Evolutionary conservation across 2,888 invertebrate genomes (phyloP).

Genomic region (Tetramorium bicarinatum): DNA sequence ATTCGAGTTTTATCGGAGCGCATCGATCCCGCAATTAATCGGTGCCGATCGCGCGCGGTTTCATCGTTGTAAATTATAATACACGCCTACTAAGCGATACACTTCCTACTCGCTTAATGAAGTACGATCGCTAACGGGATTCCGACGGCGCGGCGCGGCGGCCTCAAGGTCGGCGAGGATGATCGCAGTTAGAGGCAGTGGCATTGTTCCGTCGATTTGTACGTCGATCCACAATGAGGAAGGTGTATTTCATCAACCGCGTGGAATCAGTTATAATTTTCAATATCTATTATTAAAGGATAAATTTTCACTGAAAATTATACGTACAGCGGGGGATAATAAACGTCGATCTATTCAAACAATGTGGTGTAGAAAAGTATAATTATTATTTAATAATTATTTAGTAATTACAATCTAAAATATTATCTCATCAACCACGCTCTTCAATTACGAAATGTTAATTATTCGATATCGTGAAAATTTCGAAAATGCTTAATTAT

Average conservation of each 20-base stretch:
- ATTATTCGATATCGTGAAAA: conserved; percentile 45
- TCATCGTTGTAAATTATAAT: conserved; percentile 72
- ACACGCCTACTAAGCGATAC: conserved; percentile 71
- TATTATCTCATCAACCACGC: conserved; percentile 35
- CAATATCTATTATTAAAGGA: conserved; percentile 30
- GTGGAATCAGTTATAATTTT: conserved; percentile 36
- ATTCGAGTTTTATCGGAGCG: conserved; percentile 65
- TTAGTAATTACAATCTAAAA: conserved; percentile 43
- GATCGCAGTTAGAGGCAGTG: conserved; percentile 45
- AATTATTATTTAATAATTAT: conserved; percentile 42
- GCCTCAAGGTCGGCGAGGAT: conserved; percentile 67
- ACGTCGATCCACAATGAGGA: conserved; percentile 38
- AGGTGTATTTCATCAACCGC: conserved; percentile 34
- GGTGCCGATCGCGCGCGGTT: conserved; percentile 65
- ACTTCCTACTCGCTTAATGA: conserved; percentile 72
- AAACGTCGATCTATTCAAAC: conserved; percentile 43
- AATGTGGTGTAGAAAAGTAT: conserved; percentile 37
- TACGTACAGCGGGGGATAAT: conserved; percentile 16
- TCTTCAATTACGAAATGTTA: conserved; percentile 49
- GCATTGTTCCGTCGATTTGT: conserved; percentile 59
- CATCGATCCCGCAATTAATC: conserved; percentile 74
- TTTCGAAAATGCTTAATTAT: conserved; percentile 41
- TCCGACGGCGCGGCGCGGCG: conserved; percentile 15
- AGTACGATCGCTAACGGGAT: conserved; percentile 71
- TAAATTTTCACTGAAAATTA: conserved; percentile 44